A percentile compares a stretch with the other conserved stretches of the same genome.
Evolutionary conservation across 1,140 invertebrate species (phyloP).

Genomic region (Pararge aegeria): DNA sequence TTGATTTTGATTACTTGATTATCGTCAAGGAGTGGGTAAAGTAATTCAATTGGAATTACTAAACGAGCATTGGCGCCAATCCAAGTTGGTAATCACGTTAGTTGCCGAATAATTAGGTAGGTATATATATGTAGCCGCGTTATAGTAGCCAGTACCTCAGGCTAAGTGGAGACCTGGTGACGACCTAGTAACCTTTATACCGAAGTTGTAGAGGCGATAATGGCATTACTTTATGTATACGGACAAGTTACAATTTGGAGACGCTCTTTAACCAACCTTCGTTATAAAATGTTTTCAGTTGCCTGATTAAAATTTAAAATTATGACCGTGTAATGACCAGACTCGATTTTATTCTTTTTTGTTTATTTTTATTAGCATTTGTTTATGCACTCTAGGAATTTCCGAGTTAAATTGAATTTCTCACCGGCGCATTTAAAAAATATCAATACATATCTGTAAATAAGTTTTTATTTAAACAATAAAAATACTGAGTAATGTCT

Average conservation of each 20-base stretch:
- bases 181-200: constrained; percentile 22
- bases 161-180: not conserved
- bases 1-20: not conserved
- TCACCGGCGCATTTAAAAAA: too few relatives aligned
- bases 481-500: too few relatives aligned
- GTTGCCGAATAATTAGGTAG: constrained; percentile 13
- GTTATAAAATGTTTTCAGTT: too few relatives aligned
- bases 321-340: too few relatives aligned
- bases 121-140: too few relatives aligned
- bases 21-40: not conserved
- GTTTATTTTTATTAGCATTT: too few relatives aligned
- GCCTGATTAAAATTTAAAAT: too few relatives aligned
- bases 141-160: not conserved
- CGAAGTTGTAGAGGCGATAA: constrained; percentile 1
- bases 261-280: not conserved
- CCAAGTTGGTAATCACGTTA: constrained; percentile 11
- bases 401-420: too few relatives aligned
- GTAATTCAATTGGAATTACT: constrained; percentile 13
- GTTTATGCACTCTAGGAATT: too few relatives aligned
- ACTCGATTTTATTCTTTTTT: too few relatives aligned
- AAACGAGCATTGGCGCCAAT: constrained; percentile 16
- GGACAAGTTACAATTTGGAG: not conserved
- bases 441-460: too few relatives aligned
- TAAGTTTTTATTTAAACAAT: too few relatives aligned
- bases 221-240: not conserved